These are phyloP conservation scores for Drosophila meridionalis DNA, from an alignment of 2,888 invertebrate species.

Conservation along the genomic window DNA sequence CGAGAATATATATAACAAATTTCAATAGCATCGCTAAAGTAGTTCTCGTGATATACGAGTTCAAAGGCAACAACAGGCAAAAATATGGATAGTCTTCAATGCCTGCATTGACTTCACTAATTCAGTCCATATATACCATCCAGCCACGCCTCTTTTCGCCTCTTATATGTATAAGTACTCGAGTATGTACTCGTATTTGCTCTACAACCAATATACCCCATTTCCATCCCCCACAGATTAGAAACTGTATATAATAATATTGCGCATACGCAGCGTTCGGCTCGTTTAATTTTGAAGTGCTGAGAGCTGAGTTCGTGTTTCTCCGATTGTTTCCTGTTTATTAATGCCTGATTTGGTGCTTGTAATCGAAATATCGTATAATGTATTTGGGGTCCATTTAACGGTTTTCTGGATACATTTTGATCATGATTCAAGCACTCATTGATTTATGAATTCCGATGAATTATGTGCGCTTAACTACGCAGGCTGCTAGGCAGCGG, in stretches of 20 bases:
- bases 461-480: neutral
- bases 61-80: too few relatives aligned
- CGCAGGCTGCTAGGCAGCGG: neutral
- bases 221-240: neutral
- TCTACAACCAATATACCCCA: neutral
- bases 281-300: neutral
- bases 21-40: too few relatives aligned
- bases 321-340: neutral
- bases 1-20: neutral
- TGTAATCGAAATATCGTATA: neutral
- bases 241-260: constrained; percentile 9
- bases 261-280: constrained; percentile 45
- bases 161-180: too few relatives aligned
- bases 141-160: too few relatives aligned
- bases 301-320: too few relatives aligned
- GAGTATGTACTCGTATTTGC: too few relatives aligned
- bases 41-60: neutral
- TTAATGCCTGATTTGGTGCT: constrained; percentile 1
- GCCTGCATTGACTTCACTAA: too few relatives aligned
- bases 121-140: too few relatives aligned
- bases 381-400: neutral
- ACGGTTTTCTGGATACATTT: neutral
- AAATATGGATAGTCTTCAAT: too few relatives aligned
- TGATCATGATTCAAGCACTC: neutral
- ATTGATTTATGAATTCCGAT: constrained; percentile 11